These are phyloP conservation scores for Loriculus beryllinus DNA, from an alignment of 2,797 vertebrate genomes.

Conservation along the genomic window DNA sequence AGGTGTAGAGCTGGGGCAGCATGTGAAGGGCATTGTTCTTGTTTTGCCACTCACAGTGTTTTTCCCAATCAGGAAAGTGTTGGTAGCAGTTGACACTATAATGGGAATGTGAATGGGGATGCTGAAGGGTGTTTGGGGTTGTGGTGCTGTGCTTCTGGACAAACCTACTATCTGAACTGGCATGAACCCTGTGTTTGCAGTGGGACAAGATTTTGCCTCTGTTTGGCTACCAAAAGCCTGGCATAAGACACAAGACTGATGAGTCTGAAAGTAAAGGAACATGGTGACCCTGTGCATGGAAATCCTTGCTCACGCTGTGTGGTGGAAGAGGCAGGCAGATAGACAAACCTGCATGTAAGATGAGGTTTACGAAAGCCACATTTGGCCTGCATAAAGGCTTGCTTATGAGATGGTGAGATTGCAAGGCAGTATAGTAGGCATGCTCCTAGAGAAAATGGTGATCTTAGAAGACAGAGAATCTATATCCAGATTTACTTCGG, in stretches of 20 bases:
- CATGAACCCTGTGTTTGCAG: neutral
- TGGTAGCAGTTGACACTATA: neutral
- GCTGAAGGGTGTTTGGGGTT: neutral
- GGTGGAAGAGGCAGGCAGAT: neutral
- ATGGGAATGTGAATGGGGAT: neutral
- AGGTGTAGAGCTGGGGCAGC: neutral
- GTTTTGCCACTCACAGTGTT: neutral
- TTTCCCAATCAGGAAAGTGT: neutral
- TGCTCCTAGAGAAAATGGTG: neutral
- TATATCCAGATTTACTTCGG: neutral
- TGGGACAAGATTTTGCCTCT: neutral
- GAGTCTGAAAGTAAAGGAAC: neutral
- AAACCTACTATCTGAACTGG: neutral
- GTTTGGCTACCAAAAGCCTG: neutral
- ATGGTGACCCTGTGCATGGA: neutral
- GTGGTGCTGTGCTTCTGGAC: neutral
- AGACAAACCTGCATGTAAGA: neutral
- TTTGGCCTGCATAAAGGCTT: neutral
- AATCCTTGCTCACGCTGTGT: neutral
- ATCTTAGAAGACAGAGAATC: neutral
- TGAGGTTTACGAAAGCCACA: neutral
- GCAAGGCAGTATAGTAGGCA: neutral
- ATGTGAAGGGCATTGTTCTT: neutral
- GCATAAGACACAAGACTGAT: neutral
- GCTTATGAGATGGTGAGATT: neutral